These are phyloP conservation scores for Oligia fasciuncula DNA, from an alignment of 2,888 invertebrate species.

Conservation along the genomic window DNA sequence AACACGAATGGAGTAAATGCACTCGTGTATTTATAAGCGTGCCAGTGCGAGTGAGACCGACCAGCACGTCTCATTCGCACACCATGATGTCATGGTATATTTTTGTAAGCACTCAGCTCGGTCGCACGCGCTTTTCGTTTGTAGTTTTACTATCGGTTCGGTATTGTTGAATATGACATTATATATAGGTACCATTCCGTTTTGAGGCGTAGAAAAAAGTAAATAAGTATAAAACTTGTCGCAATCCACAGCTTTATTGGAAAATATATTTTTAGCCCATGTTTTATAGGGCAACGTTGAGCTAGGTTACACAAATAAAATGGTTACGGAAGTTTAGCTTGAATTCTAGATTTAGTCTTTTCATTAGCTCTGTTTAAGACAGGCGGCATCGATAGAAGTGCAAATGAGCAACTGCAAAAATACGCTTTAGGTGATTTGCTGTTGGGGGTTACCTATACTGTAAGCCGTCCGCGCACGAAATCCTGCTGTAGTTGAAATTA, in stretches of 20 bases:
- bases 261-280: not conserved
- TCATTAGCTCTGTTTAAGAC: not conserved
- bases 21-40: slow-evolving; percentile 82
- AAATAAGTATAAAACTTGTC: slow-evolving; percentile 23
- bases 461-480: slow-evolving; percentile 19
- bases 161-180: slow-evolving; percentile 71
- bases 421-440: not conserved
- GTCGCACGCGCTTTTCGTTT: slow-evolving; percentile 83
- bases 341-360: slow-evolving; percentile 7
- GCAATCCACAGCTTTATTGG: not conserved
- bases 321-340: slow-evolving; percentile 1
- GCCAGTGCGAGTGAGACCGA: slow-evolving; percentile 72
- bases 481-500: slow-evolving; percentile 25
- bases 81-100: slow-evolving; percentile 90
- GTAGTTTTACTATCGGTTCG: slow-evolving; percentile 81
- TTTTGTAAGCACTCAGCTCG: slow-evolving; percentile 84
- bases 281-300: not conserved
- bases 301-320: not conserved
- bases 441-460: not conserved
- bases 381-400: not conserved
- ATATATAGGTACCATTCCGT: slow-evolving; percentile 43
- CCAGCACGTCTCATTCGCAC: slow-evolving; percentile 79
- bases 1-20: slow-evolving; percentile 85
- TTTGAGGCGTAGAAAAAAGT: slow-evolving; percentile 32
- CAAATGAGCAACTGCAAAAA: not conserved